Conservation (phyloP, 1,140 invertebrate species). For the Eumaeus atala region DNA sequence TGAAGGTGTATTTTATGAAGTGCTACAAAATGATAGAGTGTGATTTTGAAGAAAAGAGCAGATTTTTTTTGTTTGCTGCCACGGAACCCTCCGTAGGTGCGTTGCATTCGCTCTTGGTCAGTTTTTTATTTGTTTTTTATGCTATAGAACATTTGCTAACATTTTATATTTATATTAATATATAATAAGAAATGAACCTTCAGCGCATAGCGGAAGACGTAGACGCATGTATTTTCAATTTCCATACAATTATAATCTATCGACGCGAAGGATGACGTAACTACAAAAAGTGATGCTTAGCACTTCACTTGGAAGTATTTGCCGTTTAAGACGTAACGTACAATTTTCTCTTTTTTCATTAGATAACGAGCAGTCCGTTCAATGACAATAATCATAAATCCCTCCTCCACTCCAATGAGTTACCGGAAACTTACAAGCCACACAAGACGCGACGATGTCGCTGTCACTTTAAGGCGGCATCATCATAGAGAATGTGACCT, state of each 20-base stretch:
- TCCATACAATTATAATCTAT: slow-evolving; percentile 10
- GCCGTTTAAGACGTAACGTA: neutral
- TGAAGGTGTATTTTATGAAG: too few species aligned
- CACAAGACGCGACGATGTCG: neutral
- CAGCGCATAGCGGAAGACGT: neutral
- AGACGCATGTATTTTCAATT: neutral
- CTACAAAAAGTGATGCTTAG: slow-evolving; percentile 2
- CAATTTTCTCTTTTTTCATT: neutral
- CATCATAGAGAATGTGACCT: too few species aligned
- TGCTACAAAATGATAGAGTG: too few species aligned
- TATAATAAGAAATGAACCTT: too few species aligned
- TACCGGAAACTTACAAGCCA: neutral
- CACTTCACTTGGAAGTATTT: neutral
- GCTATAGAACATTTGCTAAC: too few species aligned
- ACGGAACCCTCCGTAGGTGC: too few species aligned
- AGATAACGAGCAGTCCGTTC: neutral
- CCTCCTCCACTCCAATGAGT: neutral
- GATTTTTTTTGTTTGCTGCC: too few species aligned
- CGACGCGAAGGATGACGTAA: neutral
- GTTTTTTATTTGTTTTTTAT: too few species aligned
- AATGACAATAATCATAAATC: neutral
- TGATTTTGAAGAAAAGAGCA: too few species aligned
- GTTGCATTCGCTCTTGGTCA: too few species aligned
- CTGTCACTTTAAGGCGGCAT: neutral
- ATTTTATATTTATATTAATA: too few species aligned